Evolutionary conservation across 2,888 invertebrate genomes (phyloP), one percentile per base, ranked within the genome.

Genomic region (Polyommatus icarus): DNA sequence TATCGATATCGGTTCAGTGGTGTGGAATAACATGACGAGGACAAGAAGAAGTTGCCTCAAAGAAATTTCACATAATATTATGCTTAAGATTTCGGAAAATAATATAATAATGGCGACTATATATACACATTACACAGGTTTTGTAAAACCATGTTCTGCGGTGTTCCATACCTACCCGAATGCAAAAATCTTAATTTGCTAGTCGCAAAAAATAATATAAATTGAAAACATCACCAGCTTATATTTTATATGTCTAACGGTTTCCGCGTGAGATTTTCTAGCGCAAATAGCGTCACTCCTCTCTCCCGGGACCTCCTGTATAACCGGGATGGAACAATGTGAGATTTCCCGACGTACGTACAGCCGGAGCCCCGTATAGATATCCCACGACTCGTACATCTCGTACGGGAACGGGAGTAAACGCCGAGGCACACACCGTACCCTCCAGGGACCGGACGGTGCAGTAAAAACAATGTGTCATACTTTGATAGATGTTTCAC

Each of bases 401-500:
- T 15, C 12, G 67, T 67, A 29, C 29, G 20, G 29, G 18, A 29
- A 32, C 18, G 67, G 5, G 18, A 6, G 18, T 6, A 32, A 32
- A 67, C 1, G 29, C 12, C 1, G 67, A 67, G 15, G 7, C 67
- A 5, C 67, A 6, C 29, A 6, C 67, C 6, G 67, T 67, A 54
- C 50, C 50, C 75, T 50, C 75, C 73, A 10, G 75, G 75, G 50
- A 46, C 29, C 32, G 75, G 75, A 50, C 75, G 75, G 50, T 82
- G 81, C 81, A 82, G 83, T 83, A 86, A 89, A 89, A 91, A 90
- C 89, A 91, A 91, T 91, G 90, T 91, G 90, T 91, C 91, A 90
- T 91, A 88, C 85, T 91, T 89, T 90, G 91, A 91, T 90, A 89
- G 89, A 90, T 89, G 88, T 85, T 85, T 83, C 79, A 81, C 80